A percentile compares a stretch with the other conserved stretches of the same genome.
phyloP scores from a whole-genome alignment of 2,113 vertebrate genomes.

The Prunella fulvescens region DNA sequence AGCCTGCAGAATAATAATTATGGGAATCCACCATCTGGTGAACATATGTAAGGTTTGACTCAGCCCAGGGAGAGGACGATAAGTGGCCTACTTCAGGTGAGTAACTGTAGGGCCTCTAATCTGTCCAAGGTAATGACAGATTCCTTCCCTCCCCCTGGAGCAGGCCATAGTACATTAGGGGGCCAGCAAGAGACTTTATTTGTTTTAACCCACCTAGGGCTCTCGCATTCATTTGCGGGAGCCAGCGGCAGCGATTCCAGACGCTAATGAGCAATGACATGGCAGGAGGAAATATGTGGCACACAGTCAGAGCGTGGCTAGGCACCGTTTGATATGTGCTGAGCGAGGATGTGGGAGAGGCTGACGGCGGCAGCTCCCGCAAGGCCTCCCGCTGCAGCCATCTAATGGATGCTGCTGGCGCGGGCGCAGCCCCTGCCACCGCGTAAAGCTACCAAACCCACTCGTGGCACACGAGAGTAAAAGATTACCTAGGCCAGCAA shows the following conservation, averaged over 20 bases:
- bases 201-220: constrained; percentile 7
- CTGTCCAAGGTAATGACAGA: neutral
- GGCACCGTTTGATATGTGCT: neutral
- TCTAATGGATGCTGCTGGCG: neutral
- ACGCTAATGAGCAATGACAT: constrained; percentile 6
- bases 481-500: neutral
- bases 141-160: neutral
- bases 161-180: neutral
- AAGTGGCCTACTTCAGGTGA: constrained; percentile 36
- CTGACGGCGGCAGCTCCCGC: fast-evolving
- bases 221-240: neutral
- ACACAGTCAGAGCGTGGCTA: neutral
- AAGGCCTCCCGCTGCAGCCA: neutral
- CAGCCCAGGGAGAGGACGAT: neutral
- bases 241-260: neutral
- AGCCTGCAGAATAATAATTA: neutral
- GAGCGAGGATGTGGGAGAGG: neutral
- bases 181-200: constrained; percentile 1
- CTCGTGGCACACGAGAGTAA: neutral
- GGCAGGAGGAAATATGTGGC: constrained; percentile 22
- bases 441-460: fast-evolving
- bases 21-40: constrained; percentile 11
- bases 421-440: fast-evolving
- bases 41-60: constrained; percentile 3
- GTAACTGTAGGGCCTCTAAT: neutral